Base-by-base conservation (phyloP, 2,113 vertebrate species). In the Tetrax tetrax region DNA sequence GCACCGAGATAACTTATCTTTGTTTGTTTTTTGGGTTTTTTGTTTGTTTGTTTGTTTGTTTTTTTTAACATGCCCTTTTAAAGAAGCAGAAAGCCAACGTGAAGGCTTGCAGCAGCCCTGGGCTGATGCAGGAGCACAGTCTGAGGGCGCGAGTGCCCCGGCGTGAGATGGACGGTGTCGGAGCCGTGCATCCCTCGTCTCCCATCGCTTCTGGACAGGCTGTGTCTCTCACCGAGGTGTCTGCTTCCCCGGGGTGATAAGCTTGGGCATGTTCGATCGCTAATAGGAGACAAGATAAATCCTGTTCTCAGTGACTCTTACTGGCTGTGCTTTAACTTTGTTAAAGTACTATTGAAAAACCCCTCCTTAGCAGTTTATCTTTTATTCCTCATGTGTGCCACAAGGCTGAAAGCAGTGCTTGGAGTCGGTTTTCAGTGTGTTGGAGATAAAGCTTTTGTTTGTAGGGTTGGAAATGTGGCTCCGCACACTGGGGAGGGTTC, bases 361-460 rank as follows among this genome's bases (percentile, higher is more conserved):
- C 91, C 61, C 76, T 91, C 74, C 54, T 66, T 79, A 69, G 66
- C 54, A 61, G 80, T 92, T 94, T 90, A 94, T 92, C 82, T 95
- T 19, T 63, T 63, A 31, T 50, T 64, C 74, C 81, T 91, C 51
- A 94, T 53, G 84, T 89, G 92, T 41, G 80, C 80, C 41, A n/a
- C 85, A 25, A 9, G 37, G 63, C 82, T 7, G 68, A 60, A 60
- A 94, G 83, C 69, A 14, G 65, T 37, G 43, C 83, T 70, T 5
- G 75, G 93, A 94, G 76, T 94, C 47, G 15, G 72, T 57, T 90
- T 95, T 76, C 80, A 87, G 70, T 6, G 75, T 35, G 74, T 41
- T 77, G 57, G 68, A 95, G 94, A 96, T 92, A 91, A 84, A 89
- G 80, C 76, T 93, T 90, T 94, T 97, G 82, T 94, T 90, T 89